Conservation (phyloP, 2,113 vertebrate genomes). For the Gobio gobio region DNA sequence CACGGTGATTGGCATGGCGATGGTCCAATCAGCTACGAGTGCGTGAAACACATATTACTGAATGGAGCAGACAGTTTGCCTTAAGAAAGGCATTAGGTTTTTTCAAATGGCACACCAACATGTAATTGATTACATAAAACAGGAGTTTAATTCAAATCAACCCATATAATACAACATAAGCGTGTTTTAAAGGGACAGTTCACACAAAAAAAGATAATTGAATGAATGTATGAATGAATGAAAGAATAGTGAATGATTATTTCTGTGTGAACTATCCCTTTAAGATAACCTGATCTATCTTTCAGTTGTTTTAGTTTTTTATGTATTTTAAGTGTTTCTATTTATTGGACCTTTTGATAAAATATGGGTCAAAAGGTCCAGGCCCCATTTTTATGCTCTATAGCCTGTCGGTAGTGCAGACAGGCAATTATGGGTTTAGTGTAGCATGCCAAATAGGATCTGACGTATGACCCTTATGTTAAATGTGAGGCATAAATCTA, state of each 20-base stretch:
- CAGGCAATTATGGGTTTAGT: slow-evolving; percentile 7
- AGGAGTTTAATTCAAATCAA: background rate
- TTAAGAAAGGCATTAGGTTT: background rate
- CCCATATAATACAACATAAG: background rate
- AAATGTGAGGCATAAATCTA: slow-evolving; percentile 39
- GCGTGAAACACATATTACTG: background rate
- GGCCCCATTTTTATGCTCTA: background rate
- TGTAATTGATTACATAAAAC: background rate
- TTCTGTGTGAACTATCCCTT: background rate
- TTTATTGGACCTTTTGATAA: slow-evolving; percentile 6
- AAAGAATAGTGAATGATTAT: background rate
- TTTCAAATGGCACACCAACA: background rate
- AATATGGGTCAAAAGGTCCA: slow-evolving; percentile 40
- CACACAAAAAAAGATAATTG: background rate
- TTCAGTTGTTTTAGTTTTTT: too few relatives aligned
- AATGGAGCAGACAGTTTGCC: slow-evolving; percentile 33
- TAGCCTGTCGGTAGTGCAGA: slow-evolving; percentile 22
- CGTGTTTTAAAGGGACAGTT: background rate
- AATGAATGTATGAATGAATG: too few relatives aligned
- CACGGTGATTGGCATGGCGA: slow-evolving; percentile 52
- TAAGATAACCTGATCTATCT: background rate
- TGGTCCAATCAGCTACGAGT: slow-evolving; percentile 41
- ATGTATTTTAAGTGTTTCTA: background rate
- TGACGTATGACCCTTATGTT: slow-evolving; percentile 44
- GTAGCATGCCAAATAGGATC: slow-evolving; percentile 39